Evolutionary conservation across 2,888 invertebrate species (phyloP).

Genomic region (Uropetala carovei): DNA sequence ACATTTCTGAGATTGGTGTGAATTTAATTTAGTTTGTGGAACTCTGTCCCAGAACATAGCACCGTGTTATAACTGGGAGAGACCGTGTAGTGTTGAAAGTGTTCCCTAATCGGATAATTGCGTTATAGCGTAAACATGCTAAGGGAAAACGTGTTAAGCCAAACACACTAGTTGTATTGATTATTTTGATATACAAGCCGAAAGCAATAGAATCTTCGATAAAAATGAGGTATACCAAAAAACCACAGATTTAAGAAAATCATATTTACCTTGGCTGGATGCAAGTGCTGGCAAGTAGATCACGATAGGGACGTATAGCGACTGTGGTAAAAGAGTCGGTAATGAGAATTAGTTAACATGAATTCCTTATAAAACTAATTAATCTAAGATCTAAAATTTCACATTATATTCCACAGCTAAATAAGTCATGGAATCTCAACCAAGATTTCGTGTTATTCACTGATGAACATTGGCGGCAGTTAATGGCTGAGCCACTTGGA

Average conservation of each 20-base stretch:
- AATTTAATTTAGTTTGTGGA: no score
- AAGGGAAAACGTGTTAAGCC: no score
- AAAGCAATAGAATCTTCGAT: constrained; percentile 10
- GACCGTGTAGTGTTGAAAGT: no score
- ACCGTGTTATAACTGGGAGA: no score
- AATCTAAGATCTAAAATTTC: background rate
- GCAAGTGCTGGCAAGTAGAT: constrained; percentile 89
- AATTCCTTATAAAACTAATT: background rate
- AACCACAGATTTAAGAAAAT: background rate
- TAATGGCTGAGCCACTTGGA: background rate
- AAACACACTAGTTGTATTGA: background rate
- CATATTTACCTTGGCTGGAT: constrained; percentile 44
- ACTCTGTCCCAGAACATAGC: no score
- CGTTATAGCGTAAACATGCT: no score
- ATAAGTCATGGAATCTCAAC: background rate
- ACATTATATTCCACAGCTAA: background rate
- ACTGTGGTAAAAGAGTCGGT: constrained; percentile 72
- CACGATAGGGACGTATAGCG: constrained; percentile 88
- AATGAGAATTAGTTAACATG: background rate
- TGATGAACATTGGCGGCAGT: background rate
- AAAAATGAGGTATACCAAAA: background rate
- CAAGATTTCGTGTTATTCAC: background rate
- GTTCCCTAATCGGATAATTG: no score
- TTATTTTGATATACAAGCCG: background rate
- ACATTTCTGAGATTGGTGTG: no score